Conservation (phyloP, 2,888 invertebrate genomes). For the Hypsopygia costalis region DNA sequence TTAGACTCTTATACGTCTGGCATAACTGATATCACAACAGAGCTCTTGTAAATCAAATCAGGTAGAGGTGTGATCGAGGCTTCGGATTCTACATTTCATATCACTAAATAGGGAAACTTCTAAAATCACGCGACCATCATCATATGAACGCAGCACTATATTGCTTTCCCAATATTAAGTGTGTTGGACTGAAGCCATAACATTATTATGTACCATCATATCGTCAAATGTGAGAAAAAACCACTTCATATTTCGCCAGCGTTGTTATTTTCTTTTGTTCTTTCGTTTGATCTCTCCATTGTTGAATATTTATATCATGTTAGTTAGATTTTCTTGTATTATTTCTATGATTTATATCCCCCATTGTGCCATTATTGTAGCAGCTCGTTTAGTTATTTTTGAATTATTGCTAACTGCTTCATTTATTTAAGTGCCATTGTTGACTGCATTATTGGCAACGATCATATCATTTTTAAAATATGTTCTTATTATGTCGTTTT, state of each 20-base stretch:
- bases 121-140: too few relatives aligned
- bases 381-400: constrained; percentile 9
- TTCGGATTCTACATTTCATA: too few relatives aligned
- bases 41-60: too few relatives aligned
- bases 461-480: constrained; percentile 2
- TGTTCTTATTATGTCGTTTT: background rate
- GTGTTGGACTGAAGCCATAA: constrained; percentile 13
- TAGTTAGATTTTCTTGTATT: constrained; percentile 5
- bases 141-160: background rate
- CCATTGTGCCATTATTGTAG: constrained; percentile 8
- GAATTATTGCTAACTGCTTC: constrained; percentile 9
- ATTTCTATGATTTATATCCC: constrained; percentile 9
- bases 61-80: too few relatives aligned
- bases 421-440: constrained; percentile 5
- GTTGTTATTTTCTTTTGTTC: constrained; percentile 9
- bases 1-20: too few relatives aligned
- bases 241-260: constrained; percentile 8
- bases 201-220: constrained; percentile 9
- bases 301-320: constrained; percentile 11
- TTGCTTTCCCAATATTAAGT: constrained; percentile 10
- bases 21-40: too few relatives aligned
- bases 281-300: constrained; percentile 11
- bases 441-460: constrained; percentile 8
- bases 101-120: too few relatives aligned
- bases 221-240: constrained; percentile 6